These are phyloP conservation scores for Fregata magnificens DNA, from an alignment of 2,113 vertebrate genomes.

Conservation along the genomic window DNA sequence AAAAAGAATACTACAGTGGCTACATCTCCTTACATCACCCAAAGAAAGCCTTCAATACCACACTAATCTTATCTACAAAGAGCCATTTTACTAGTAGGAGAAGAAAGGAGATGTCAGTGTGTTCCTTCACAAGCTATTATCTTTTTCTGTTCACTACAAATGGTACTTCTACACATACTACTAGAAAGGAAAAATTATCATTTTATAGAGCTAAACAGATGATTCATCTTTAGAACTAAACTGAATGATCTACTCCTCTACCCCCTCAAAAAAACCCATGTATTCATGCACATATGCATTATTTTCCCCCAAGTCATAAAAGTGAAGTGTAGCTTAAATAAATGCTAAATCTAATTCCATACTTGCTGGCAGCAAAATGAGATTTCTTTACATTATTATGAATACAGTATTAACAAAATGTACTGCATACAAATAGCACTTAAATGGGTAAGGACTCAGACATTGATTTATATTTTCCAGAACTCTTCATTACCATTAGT, in stretches of 20 bases:
- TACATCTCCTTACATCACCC: background rate
- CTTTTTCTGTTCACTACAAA: background rate
- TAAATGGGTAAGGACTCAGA: background rate
- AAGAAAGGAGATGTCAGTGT: background rate
- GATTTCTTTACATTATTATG: background rate
- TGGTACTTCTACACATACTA: background rate
- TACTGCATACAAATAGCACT: background rate
- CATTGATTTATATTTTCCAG: background rate
- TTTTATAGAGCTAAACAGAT: background rate
- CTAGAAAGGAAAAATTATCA: background rate
- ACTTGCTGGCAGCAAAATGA: background rate
- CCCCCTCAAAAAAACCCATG: background rate
- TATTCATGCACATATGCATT: background rate
- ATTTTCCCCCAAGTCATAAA: background rate
- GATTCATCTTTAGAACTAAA: background rate
- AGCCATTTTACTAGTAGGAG: background rate
- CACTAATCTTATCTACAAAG: background rate
- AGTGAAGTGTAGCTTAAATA: conserved; percentile 3
- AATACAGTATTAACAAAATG: background rate
- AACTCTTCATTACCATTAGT: background rate
- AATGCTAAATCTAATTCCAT: background rate
- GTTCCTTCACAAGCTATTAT: background rate
- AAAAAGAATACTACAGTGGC: background rate
- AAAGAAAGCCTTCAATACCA: background rate
- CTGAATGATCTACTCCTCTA: background rate